Conservation (phyloP, 2,888 invertebrate species). For the Argynnis bischoffii region DNA sequence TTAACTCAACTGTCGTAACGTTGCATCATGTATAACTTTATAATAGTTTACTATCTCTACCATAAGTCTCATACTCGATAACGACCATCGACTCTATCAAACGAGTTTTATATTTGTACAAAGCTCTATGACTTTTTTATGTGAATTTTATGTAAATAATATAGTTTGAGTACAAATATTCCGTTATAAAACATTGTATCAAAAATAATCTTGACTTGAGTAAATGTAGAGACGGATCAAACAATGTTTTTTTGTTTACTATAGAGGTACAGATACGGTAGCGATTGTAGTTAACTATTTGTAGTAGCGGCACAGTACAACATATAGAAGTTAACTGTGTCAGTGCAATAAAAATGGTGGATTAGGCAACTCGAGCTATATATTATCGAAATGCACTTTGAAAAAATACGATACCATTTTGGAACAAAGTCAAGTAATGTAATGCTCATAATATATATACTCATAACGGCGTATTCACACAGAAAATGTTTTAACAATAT, state of each 20-base stretch:
- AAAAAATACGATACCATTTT: conserved; percentile 28
- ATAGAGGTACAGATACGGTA: background rate
- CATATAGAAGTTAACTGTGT: conserved; percentile 28
- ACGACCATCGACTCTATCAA: background rate
- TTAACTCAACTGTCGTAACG: conserved; percentile 20
- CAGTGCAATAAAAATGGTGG: conserved; percentile 35
- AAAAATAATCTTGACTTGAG: too few species aligned
- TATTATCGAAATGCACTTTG: conserved; percentile 32
- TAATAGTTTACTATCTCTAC: conserved; percentile 22
- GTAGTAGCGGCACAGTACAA: background rate
- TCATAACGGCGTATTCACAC: conserved; percentile 1
- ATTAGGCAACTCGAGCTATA: conserved; percentile 29
- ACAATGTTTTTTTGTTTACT: too few species aligned
- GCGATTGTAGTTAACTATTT: background rate
- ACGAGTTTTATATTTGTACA: too few species aligned
- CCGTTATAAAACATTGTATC: too few species aligned
- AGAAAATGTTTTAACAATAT: background rate
- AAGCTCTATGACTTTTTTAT: too few species aligned
- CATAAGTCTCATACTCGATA: conserved; percentile 10
- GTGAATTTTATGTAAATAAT: too few species aligned
- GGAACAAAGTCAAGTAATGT: conserved; percentile 31
- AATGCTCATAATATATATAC: conserved; percentile 16
- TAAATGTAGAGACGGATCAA: too few species aligned
- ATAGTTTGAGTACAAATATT: too few species aligned
- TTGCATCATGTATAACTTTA: conserved; percentile 31